phyloP scores from a whole-genome alignment of 2,888 invertebrate species.

The Xanthia icteritia region DNA sequence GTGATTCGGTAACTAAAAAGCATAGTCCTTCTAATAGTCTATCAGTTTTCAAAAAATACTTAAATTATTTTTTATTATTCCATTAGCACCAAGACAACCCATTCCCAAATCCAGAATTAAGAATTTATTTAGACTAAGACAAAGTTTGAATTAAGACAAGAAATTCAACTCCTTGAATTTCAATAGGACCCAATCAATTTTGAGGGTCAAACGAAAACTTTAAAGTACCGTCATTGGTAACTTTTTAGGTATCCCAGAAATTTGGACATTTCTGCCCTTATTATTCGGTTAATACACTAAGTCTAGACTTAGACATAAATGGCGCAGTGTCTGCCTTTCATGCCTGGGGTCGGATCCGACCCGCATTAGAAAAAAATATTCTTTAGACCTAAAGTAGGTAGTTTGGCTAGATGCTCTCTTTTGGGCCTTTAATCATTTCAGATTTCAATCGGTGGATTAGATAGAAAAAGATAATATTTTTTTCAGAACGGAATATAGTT shows the following conservation, averaged over 20 bases:
- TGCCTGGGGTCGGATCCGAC: neutral
- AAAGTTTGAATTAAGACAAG: constrained; percentile 14
- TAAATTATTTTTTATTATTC: neutral
- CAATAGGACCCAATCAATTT: constrained; percentile 38
- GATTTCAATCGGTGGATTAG: neutral
- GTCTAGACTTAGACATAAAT: constrained; percentile 30
- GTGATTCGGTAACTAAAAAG: neutral
- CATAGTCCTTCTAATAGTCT: neutral
- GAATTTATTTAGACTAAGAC: constrained; percentile 18
- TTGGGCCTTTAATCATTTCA: constrained; percentile 12
- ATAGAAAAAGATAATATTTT: constrained; percentile 18
- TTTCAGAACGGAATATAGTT: neutral
- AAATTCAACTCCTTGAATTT: constrained; percentile 37
- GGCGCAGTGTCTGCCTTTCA: constrained; percentile 32
- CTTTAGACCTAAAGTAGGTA: neutral
- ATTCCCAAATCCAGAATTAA: neutral
- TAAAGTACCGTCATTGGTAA: constrained; percentile 31
- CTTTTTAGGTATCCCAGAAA: constrained; percentile 39
- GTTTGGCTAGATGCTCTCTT: neutral
- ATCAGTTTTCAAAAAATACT: neutral
- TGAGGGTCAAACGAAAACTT: constrained; percentile 43
- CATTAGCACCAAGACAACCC: constrained; percentile 6
- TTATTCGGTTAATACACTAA: constrained; percentile 29
- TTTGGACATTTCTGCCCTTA: constrained; percentile 22
- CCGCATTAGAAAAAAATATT: constrained; percentile 14